Evolutionary conservation across 2,888 invertebrate species (phyloP).

Genomic region (Conus canariensis): DNA sequence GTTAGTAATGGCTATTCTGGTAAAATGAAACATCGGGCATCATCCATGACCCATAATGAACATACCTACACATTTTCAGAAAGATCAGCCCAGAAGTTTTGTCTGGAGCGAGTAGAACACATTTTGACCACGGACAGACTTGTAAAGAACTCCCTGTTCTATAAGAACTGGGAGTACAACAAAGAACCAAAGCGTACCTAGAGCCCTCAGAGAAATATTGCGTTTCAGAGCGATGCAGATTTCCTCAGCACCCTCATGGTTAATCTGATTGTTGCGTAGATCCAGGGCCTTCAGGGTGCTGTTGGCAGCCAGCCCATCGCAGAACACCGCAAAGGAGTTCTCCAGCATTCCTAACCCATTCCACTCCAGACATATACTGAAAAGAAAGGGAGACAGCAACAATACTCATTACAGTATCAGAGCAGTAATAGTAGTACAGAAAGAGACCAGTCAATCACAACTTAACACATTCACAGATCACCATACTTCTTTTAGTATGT

Average conservation of each 20-base stretch:
- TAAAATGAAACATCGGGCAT: too few relatives aligned
- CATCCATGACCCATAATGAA: too few relatives aligned
- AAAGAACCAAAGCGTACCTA: constrained; percentile 63
- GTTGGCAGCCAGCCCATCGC: constrained; percentile 77
- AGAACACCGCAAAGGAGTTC: constrained; percentile 76
- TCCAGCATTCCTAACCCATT: constrained; percentile 78
- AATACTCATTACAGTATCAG: neutral
- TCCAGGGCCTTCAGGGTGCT: constrained; percentile 73
- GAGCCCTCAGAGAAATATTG: constrained; percentile 71
- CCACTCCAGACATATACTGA: constrained; percentile 78
- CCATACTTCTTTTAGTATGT: too few relatives aligned
- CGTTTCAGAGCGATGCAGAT: constrained; percentile 73
- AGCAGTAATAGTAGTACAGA: neutral
- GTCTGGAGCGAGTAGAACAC: too few relatives aligned
- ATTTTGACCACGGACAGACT: too few relatives aligned
- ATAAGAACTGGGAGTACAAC: too few relatives aligned
- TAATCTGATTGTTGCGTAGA: constrained; percentile 78
- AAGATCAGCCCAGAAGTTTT: too few relatives aligned
- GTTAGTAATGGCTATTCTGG: too few relatives aligned
- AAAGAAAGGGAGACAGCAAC: constrained; percentile 36
- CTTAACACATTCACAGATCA: too few relatives aligned
- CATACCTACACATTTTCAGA: too few relatives aligned
- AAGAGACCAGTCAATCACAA: too few relatives aligned
- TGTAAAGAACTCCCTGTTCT: too few relatives aligned
- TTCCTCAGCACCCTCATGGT: constrained; percentile 75